These are phyloP conservation scores for Euglossa dilemma DNA, from an alignment of 1,140 invertebrate genomes.

Conservation along the genomic window DNA sequence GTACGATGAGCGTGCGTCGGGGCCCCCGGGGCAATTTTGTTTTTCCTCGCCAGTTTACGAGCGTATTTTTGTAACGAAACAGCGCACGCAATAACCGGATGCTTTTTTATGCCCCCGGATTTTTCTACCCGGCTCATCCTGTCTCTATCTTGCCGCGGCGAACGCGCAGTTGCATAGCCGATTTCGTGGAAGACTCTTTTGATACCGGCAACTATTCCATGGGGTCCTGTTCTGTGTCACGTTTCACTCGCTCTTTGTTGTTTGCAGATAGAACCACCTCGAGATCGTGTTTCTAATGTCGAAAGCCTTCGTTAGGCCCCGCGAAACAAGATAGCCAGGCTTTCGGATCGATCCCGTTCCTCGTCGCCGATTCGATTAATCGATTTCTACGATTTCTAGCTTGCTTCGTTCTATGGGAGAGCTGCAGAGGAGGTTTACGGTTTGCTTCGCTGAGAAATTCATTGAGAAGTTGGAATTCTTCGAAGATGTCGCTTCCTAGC, in stretches of 20 bases:
- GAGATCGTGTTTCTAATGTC: constrained; percentile 29
- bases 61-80: constrained; percentile 18
- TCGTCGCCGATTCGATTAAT: not conserved
- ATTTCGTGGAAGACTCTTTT: constrained; percentile 41
- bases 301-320: constrained; percentile 3
- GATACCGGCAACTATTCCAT: constrained; percentile 34
- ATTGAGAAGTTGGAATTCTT: not conserved
- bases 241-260: constrained; percentile 23
- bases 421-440: not conserved
- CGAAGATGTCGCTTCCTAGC: no score
- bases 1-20: not conserved
- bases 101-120: not conserved
- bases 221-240: not conserved
- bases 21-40: constrained; percentile 4
- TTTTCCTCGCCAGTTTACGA: constrained; percentile 38
- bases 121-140: not conserved
- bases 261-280: constrained; percentile 2
- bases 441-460: not conserved
- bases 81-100: not conserved
- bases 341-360: not conserved
- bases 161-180: no score
- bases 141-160: no score
- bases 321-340: not conserved
- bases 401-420: no score
- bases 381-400: not conserved